A percentile compares a stretch with the other conserved stretches of the same genome.
Conservation (phyloP, 2,888 invertebrate species). For the Stenoptilia bipunctidactyla region DNA sequence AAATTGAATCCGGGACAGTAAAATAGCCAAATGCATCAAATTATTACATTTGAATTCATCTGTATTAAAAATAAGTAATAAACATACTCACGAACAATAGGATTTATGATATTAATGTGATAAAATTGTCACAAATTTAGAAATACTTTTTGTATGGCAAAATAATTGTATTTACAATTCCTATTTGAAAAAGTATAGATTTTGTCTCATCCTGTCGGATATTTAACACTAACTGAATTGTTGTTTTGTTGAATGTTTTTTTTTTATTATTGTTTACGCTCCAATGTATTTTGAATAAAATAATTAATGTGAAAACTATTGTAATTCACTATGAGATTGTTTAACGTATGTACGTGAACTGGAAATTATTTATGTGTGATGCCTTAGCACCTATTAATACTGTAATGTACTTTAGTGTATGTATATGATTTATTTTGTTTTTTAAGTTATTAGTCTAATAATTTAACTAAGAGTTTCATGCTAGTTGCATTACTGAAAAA, state of each 20-base stretch:
- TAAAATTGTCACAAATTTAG: slow-evolving; percentile 15
- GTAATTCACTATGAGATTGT: slow-evolving; percentile 52
- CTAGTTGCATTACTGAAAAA: slow-evolving; percentile 15
- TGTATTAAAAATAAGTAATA: too few species aligned
- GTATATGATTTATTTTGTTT: slow-evolving; percentile 31
- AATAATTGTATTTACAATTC: neutral
- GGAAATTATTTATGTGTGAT: slow-evolving; percentile 69
- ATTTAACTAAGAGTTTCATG: slow-evolving; percentile 27
- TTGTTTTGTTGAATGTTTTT: slow-evolving; percentile 62
- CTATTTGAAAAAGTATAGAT: neutral
- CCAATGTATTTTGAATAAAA: slow-evolving; percentile 42
- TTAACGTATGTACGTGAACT: slow-evolving; percentile 43
- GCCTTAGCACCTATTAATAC: slow-evolving; percentile 36
- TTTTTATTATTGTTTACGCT: slow-evolving; percentile 51
- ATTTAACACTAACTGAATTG: slow-evolving; percentile 36
- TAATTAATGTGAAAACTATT: slow-evolving; percentile 35
- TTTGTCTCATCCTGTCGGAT: slow-evolving; percentile 16
- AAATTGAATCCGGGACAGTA: neutral
- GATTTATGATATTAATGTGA: neutral
- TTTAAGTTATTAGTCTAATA: slow-evolving; percentile 18
- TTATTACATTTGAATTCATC: too few species aligned
- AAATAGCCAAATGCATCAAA: neutral
- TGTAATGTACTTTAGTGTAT: slow-evolving; percentile 47
- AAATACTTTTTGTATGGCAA: too few species aligned
- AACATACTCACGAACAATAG: too few species aligned